Percentiles rank a stretch among this genome's conserved stretches.
These are phyloP conservation scores for Ceratina australensis DNA, from an alignment of 1,140 invertebrate genomes.

Conservation along the genomic window DNA sequence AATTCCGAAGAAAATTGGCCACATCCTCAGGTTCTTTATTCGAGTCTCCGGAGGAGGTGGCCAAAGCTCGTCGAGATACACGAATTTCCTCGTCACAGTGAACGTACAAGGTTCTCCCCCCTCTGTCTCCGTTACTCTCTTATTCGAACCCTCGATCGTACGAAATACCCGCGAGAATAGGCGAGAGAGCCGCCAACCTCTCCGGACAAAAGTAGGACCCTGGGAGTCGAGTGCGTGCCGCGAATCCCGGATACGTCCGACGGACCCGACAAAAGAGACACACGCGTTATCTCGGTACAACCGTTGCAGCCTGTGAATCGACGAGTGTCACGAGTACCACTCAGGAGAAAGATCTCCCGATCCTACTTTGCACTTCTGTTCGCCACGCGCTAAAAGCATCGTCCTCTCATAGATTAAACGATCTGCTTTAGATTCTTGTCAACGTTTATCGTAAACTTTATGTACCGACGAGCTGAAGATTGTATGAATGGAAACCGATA, in stretches of 20 bases:
- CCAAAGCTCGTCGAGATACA: not conserved
- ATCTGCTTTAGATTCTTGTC: too few species aligned
- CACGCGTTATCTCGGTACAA: not conserved
- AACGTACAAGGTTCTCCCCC: too few species aligned
- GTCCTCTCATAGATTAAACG: too few species aligned
- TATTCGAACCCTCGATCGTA: not conserved
- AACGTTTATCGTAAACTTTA: too few species aligned
- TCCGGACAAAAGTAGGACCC: conserved; percentile 42
- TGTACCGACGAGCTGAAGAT: too few species aligned
- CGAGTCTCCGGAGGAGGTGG: too few species aligned
- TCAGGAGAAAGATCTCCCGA: too few species aligned
- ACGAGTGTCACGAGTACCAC: not conserved
- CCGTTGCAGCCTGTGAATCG: not conserved
- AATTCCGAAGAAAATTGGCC: too few species aligned
- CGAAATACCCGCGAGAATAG: conserved; percentile 21
- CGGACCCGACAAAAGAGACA: not conserved
- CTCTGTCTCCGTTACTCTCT: not conserved
- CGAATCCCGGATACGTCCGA: conserved; percentile 47
- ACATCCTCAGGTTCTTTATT: too few species aligned
- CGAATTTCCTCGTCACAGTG: not conserved
- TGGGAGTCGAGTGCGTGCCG: conserved; percentile 41
- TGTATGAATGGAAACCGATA: too few species aligned
- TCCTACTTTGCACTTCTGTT: too few species aligned
- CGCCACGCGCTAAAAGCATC: too few species aligned
- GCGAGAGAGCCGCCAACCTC: not conserved